These are phyloP conservation scores for Motacilla alba DNA, from an alignment of 2,113 vertebrate species.

Conservation along the genomic window DNA sequence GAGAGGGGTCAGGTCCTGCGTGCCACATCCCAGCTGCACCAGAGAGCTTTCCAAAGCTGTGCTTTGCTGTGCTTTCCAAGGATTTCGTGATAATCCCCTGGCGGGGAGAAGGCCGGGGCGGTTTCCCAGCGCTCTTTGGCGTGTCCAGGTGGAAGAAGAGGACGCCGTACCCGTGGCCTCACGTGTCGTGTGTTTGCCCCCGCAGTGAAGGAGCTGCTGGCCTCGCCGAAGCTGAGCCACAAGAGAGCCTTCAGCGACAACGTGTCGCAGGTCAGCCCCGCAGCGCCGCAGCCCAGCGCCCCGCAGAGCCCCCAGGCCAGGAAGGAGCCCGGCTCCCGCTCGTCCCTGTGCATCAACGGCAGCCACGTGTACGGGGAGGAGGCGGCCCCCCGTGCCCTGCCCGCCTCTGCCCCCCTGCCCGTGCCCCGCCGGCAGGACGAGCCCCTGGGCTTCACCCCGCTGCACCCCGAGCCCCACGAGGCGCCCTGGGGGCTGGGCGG, in stretches of 20 bases:
- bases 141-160: background rate
- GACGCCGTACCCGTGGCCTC: background rate
- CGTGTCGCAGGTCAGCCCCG: conserved; percentile 70
- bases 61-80: background rate
- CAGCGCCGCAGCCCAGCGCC: conserved; percentile 38
- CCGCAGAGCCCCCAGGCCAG: background rate
- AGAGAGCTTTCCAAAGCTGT: no score
- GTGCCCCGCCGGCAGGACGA: conserved; percentile 61
- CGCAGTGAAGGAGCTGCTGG: conserved; percentile 61
- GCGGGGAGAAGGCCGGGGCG: rapidly evolving
- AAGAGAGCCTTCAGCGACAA: conserved; percentile 84
- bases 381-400: conserved; percentile 57
- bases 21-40: no score
- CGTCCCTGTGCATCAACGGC: conserved; percentile 85
- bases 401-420: conserved; percentile 71
- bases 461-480: background rate
- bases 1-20: no score
- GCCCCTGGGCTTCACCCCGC: conserved; percentile 57
- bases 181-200: background rate
- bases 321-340: conserved; percentile 75
- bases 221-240: conserved; percentile 82
- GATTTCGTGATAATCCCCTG: rapidly evolving
- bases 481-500: background rate
- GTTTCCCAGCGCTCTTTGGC: rapidly evolving
- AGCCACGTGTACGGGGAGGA: conserved; percentile 82